Percentiles rank a stretch among this genome's conserved stretches.
phyloP scores from a whole-genome alignment of 2,113 vertebrate genomes.

The Lepus europaeus region DNA sequence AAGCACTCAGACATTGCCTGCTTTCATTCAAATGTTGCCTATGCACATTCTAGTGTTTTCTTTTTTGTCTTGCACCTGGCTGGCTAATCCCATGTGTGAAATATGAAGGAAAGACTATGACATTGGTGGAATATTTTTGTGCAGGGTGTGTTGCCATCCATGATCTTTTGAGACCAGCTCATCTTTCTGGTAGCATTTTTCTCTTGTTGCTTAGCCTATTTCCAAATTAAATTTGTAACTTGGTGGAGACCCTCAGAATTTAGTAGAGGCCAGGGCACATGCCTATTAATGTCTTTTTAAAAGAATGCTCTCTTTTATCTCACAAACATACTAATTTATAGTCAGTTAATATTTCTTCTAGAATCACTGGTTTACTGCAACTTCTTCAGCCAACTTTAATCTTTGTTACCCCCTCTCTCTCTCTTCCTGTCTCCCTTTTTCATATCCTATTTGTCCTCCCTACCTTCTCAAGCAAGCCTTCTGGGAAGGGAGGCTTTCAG shows the following conservation, averaged over 20 bases:
- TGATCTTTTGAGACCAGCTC: neutral
- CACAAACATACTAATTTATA: neutral
- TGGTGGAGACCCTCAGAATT: neutral
- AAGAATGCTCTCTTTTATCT: neutral
- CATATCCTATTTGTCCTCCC: neutral
- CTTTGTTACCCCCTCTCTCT: neutral
- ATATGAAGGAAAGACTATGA: neutral
- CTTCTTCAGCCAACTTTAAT: neutral
- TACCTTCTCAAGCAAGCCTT: neutral
- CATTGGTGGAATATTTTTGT: neutral
- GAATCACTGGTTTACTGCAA: neutral
- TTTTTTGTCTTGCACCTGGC: neutral
- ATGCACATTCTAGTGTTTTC: neutral
- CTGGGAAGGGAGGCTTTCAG: neutral
- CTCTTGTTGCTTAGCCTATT: neutral
- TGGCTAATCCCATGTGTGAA: neutral
- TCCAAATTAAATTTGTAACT: constrained; percentile 9
- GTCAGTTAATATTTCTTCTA: neutral
- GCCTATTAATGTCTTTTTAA: neutral
- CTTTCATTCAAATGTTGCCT: neutral
- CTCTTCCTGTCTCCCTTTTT: neutral
- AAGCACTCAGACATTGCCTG: neutral
- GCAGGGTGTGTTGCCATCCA: neutral
- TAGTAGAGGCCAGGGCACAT: accelerated
- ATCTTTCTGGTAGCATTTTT: neutral